phyloP scores from a whole-genome alignment of 2,797 vertebrate species.

The Clamator glandarius region DNA sequence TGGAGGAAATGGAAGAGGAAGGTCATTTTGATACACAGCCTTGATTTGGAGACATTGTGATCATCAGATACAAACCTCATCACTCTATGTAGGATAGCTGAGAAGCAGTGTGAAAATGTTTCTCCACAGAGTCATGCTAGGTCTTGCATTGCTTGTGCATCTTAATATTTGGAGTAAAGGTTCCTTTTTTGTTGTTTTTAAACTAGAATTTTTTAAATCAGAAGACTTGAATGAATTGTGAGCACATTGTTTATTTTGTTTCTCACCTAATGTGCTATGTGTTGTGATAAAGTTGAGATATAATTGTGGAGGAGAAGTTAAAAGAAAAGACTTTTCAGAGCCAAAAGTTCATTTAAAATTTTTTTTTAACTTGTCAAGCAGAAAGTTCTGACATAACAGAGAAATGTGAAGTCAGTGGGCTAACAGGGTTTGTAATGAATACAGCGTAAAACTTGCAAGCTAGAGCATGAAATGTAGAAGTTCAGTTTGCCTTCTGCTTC shows the following conservation, averaged over 20 bases:
- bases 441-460: not conserved
- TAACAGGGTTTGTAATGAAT: not conserved
- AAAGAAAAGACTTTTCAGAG: not conserved
- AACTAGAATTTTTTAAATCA: not conserved
- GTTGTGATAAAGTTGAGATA: not conserved
- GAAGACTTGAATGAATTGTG: not conserved
- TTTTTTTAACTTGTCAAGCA: not conserved
- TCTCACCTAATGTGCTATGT: fast-evolving
- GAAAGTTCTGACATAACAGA: not conserved
- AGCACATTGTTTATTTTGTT: not conserved
- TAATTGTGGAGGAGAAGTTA: not conserved
- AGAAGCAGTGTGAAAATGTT: not conserved
- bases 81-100: not conserved
- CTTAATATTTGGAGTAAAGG: not conserved
- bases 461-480: not conserved
- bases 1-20: not conserved
- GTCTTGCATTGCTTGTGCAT: not conserved
- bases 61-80: not conserved
- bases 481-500: not conserved
- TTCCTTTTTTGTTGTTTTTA: not conserved
- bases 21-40: not conserved
- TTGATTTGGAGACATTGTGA: not conserved
- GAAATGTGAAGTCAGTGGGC: not conserved
- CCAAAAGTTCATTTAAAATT: fast-evolving
- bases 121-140: not conserved